Percentiles rank a stretch among this genome's conserved stretches.
phyloP scores from a whole-genome alignment of 2,888 invertebrate genomes.

The Luperina testacea region DNA sequence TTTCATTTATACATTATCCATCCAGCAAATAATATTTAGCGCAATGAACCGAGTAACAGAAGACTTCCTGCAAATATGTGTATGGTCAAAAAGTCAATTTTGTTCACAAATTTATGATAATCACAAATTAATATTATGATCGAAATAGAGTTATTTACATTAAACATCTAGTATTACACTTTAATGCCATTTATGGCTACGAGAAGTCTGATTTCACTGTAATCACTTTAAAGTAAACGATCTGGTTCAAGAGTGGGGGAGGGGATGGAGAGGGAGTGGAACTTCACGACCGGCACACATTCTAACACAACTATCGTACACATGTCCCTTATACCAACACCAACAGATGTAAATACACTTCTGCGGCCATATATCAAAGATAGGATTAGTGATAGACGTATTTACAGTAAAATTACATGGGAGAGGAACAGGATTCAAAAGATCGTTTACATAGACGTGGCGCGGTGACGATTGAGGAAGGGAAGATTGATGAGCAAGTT shows the following conservation, averaged over 20 bases:
- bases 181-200: not conserved
- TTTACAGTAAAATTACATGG: conserved; percentile 26
- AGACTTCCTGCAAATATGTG: not conserved
- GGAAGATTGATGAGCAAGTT: not conserved
- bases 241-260: not conserved
- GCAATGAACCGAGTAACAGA: conserved; percentile 10
- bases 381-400: conserved; percentile 18
- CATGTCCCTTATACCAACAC: conserved; percentile 1
- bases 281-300: conserved; percentile 12
- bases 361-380: not conserved
- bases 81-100: not conserved
- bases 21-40: not conserved
- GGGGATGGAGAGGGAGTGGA: not conserved
- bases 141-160: not conserved
- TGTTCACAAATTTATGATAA: conserved; percentile 16
- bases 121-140: conserved; percentile 1
- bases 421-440: conserved; percentile 22
- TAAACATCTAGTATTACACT: not conserved
- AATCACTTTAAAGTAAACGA: conserved; percentile 2
- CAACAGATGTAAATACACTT: conserved; percentile 11
- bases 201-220: not conserved
- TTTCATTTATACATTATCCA: not conserved
- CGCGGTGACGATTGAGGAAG: conserved; percentile 21
- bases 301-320: not conserved
- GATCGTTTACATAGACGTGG: conserved; percentile 48